Evolutionary conservation across 35 echinoderm and acorn worm species (phyloP).

Genomic region (Strongylocentrotus purpuratus): DNA sequence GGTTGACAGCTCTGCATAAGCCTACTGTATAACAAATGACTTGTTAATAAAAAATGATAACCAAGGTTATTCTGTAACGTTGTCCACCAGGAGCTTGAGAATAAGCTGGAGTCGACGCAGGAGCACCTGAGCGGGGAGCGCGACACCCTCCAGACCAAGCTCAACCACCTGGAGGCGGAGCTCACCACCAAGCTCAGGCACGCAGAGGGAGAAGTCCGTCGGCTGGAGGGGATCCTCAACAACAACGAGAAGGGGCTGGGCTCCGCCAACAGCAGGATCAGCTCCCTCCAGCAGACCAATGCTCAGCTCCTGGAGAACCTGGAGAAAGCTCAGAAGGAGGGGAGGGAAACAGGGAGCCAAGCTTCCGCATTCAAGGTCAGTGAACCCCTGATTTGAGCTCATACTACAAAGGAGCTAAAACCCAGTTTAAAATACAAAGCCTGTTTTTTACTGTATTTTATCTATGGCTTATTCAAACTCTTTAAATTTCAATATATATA

Average conservation of each 20-base stretch:
- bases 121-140: constrained; percentile 62
- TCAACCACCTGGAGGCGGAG: constrained; percentile 61
- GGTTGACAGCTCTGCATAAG: no score
- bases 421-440: no score
- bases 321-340: constrained; percentile 72
- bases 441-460: no score
- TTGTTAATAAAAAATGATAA: not conserved
- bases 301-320: constrained; percentile 72
- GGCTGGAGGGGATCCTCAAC: constrained; percentile 69
- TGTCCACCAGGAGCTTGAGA: constrained; percentile 71
- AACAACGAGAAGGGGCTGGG: constrained; percentile 88
- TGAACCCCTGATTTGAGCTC: not conserved
- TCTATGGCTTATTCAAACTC: no score
- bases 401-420: not conserved
- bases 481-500: no score
- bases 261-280: constrained; percentile 85
- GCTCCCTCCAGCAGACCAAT: constrained; percentile 66
- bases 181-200: constrained; percentile 71
- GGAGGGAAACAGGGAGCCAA: constrained; percentile 69
- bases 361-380: constrained; percentile 65
- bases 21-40: no score
- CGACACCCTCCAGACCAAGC: constrained; percentile 62
- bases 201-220: constrained; percentile 76
- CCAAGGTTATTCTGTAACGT: not conserved
- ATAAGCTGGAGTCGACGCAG: constrained; percentile 67